A percentile compares a stretch with the other conserved stretches of the same genome.
Conservation (phyloP, 2,797 vertebrate species). For the Taenioides sp. region DNA sequence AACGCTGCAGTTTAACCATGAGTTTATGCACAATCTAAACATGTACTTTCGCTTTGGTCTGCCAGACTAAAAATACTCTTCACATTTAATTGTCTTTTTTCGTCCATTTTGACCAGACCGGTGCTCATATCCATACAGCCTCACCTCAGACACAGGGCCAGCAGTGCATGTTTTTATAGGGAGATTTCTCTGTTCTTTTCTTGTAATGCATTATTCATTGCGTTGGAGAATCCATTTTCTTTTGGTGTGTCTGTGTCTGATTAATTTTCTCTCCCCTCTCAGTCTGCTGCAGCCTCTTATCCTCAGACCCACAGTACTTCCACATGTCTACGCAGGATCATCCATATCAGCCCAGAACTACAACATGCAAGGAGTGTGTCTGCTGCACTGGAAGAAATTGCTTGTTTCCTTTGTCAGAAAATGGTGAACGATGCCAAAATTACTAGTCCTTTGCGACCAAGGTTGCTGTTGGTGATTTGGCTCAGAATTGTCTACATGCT, state of each 20-base stretch:
- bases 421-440: neutral
- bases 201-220: constrained; percentile 36
- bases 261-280: constrained; percentile 33
- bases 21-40: too few relatives aligned
- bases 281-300: constrained; percentile 29
- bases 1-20: too few relatives aligned
- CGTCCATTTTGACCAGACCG: neutral
- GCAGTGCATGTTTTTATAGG: constrained; percentile 14
- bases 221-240: constrained; percentile 34
- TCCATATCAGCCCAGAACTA: constrained; percentile 25
- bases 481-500: neutral
- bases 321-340: constrained; percentile 23
- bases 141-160: neutral
- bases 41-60: neutral
- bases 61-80: neutral
- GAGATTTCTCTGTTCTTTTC: constrained; percentile 19
- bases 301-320: constrained; percentile 17
- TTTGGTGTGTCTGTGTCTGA: constrained; percentile 1
- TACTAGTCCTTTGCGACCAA: neutral
- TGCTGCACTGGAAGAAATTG: neutral
- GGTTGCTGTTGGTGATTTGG: neutral
- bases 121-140: neutral
- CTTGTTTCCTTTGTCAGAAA: constrained; percentile 1
- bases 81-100: constrained; percentile 3
- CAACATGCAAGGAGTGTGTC: constrained; percentile 3